Base-by-base conservation (phyloP, 1,140 invertebrate species). In the Apis florea region DNA sequence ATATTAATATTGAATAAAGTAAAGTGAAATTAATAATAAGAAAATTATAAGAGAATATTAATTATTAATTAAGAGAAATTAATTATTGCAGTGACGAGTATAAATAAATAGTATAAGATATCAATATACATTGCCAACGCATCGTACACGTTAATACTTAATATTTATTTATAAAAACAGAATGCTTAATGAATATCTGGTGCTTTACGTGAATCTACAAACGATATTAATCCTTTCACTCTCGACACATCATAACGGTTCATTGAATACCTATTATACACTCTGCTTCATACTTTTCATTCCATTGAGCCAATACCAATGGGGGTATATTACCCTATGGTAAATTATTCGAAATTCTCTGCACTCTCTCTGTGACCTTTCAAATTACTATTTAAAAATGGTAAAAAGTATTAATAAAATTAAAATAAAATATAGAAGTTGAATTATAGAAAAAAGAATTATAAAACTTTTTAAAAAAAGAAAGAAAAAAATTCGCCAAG, bases 131-230 rank as follows among this genome's bases (percentile, higher is more conserved):
- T 13, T 61, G n/a, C 21, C 47, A 82, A 61, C 47, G 51, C 24
- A 69, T 69, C 21, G 51, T 67, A 80, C n/a, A n/a, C 12, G 31
- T 71, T 26, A 54, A 71, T 26, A 17, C 19, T 71, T 79, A 58
- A 49, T 40, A 31, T 74, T 74, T 66, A 80, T 67, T 66, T 66
- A 26, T 74, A 80, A 66, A 74, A 80, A 66, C 53, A 49, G 66
- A 78, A 78, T 78, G 40, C 24, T 69, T 47, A 59, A 6, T 64
- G 61, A 74, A 66, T 66, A 73, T 1, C 51, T 72, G 70, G 49
- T 58, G 68, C 66, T 31, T 69, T 59, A 54, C 26, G 51, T 70
- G 56, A 79, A 19, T 58, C 81, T 70, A 79, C 17, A 61, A 78
- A 70, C 66, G 15, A 79, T 79, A 56, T 66, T 40, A 67, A 63